Base-by-base conservation (phyloP, 2,888 invertebrate genomes). In the Sepiola atlantica region DNA sequence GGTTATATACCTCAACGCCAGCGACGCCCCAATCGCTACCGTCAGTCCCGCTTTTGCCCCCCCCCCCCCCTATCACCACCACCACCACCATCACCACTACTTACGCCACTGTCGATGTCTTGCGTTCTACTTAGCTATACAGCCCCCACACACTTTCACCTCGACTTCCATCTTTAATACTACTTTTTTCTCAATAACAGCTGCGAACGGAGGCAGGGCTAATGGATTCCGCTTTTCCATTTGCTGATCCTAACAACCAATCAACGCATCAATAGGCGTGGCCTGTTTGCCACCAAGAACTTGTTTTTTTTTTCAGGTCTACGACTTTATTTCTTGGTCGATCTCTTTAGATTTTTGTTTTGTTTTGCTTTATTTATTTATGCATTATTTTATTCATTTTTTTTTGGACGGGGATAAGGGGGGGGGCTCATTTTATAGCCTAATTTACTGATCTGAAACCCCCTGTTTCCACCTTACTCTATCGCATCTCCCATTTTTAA, bases 111-210 rank as follows among this genome's bases (percentile, higher is more conserved):
- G 45, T 45, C 8, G 45, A 45, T 45, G 57, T 77, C n/a, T 61
- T 61, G 61, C 61, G 24, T 61, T 61, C 61, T 6, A 61, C 4
- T 61, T 61, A 12, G 61, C 61, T n/a, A 10, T 8, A 45, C 28
- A 28, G 2, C 61, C 21, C 77, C 77, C 3, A n/a, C n/a, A 45
- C 45, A 45, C 45, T 45, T 45, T 8, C 45, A n/a, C n/a, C 77
- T 21, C n/a, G n/a, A n/a, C 77, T 45, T 45, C 45, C 45, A 45
- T 45, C 45, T 45, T 32, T 32, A 77, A 77, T 77, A 77, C 77
- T 77, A 77, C n/a, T 77, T 77, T 77, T 77, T 77, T 77, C 77
- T 77, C 77, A 77, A 77, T 77, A 77, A 77, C 77, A 77, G 77
- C 77, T 77, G 77, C n/a, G 77, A 77, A 77, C 14, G n/a, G 32